Base-by-base conservation (phyloP, 1,140 invertebrate species). In the Lycorma delicatula region DNA sequence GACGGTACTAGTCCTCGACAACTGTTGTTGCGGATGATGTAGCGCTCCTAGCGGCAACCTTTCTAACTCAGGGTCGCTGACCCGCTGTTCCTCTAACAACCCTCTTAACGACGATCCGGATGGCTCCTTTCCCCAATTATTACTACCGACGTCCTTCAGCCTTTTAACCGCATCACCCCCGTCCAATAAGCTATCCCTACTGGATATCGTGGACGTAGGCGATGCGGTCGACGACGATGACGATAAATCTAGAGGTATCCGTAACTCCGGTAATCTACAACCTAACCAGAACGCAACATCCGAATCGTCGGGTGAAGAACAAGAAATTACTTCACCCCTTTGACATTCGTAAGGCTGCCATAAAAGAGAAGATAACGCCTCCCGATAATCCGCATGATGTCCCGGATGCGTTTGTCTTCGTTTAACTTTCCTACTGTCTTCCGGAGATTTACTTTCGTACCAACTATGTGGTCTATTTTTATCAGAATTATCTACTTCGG, bases 341-440 rank as follows among this genome's bases (percentile, higher is more conserved):
- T 62, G 49, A 48, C 66, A 67, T 22, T 69, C 66, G 59, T 69
- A 69, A 1, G 68, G 68, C 48, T 69, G 64, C 66, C 66, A 69
- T 5, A 69, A 56, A 6, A 69, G 58, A 23, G 67, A 68, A 16
- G 64, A 66, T 41, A 69, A 58, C n/a, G 68, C 67, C 52, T 68
- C 63, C 47, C 63, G 62, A 46, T 57, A 57, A 29, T 57, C 41
- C 13, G 41, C 48, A 13, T 34, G 48, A 20, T 29, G 41, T 12
- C 46, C 28, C 13, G 56, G 56, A 48, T 57, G 41, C 11, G 56
- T 57, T 47, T 57, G 29, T 34, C 56, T 31, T 2, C 56, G 28
- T 6, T 28, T 57, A 18, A 31, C 48, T 18, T 29, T 57, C 12
- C n/a, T 18, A 6, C 50, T 31, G 18, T 49, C 46, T 16, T 25